Evolutionary conservation across 2,888 invertebrate species (phyloP).

Genomic region (Pyralis farinalis): DNA sequence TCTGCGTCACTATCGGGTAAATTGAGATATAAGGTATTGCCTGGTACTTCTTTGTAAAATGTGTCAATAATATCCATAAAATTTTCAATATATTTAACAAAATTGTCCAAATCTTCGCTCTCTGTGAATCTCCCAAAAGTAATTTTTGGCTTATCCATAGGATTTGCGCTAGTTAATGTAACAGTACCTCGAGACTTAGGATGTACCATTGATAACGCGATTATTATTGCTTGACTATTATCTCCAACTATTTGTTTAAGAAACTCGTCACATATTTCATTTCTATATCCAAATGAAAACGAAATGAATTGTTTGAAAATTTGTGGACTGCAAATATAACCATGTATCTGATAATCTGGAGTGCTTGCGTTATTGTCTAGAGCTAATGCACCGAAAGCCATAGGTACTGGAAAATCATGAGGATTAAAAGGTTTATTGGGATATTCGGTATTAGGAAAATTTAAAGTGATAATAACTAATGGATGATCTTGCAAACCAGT

Average conservation of each 20-base stretch:
- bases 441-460: conserved; percentile 6
- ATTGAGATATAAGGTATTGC: conserved; percentile 1
- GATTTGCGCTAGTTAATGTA: conserved; percentile 9
- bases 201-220: not conserved
- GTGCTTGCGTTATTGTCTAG: conserved; percentile 15
- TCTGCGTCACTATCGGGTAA: conserved; percentile 61
- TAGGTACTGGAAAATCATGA: conserved; percentile 8
- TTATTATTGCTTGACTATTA: conserved; percentile 5
- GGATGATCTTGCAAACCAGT: conserved; percentile 42
- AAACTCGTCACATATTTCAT: not conserved
- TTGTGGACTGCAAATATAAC: not conserved
- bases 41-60: not conserved
- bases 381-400: conserved; percentile 53
- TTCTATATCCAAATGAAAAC: not conserved
- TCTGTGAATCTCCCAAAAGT: conserved; percentile 7
- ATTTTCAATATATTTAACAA: conserved; percentile 2
- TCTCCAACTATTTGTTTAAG: not conserved
- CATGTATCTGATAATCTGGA: not conserved
- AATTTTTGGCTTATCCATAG: conserved; percentile 8
- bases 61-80: not conserved
- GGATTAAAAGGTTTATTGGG: conserved; percentile 1
- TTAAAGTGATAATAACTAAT: conserved; percentile 8
- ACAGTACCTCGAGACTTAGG: conserved; percentile 11
- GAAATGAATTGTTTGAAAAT: not conserved
- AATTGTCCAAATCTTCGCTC: conserved; percentile 7